phyloP scores from a whole-genome alignment of 1,140 invertebrate species.

The Zophobas morio region DNA sequence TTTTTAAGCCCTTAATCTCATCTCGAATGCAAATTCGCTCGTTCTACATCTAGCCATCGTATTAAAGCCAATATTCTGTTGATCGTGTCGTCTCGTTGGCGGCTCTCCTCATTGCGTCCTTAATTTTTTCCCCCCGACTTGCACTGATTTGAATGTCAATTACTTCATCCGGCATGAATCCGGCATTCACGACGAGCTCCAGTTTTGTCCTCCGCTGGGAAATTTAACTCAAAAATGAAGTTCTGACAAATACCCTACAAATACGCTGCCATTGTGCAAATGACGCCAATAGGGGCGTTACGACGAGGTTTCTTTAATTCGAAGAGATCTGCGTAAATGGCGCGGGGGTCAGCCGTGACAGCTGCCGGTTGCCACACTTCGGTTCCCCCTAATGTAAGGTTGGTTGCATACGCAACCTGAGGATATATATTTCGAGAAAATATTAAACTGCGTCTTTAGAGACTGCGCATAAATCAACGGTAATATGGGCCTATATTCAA shows the following conservation, averaged over 20 bases:
- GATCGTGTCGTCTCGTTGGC: slow-evolving; percentile 12
- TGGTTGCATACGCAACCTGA: neutral
- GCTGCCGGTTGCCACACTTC: neutral
- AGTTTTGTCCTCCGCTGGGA: slow-evolving; percentile 45
- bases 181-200: slow-evolving; percentile 31
- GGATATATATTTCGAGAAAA: slow-evolving; percentile 13
- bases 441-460: slow-evolving; percentile 20
- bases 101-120: slow-evolving; percentile 7
- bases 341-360: neutral
- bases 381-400: too few relatives aligned
- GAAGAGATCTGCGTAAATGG: neutral
- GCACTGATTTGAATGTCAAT: slow-evolving; percentile 44
- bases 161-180: slow-evolving; percentile 30
- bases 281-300: slow-evolving; percentile 14
- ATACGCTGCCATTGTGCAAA: slow-evolving; percentile 36
- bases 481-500: slow-evolving; percentile 55
- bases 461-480: slow-evolving; percentile 53
- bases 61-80: slow-evolving; percentile 7
- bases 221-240: slow-evolving; percentile 50
- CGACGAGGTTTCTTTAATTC: neutral
- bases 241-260: slow-evolving; percentile 39
- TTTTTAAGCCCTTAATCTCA: too few relatives aligned
- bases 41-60: too few relatives aligned
- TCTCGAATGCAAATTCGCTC: too few relatives aligned
- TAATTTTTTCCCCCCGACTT: slow-evolving; percentile 24